phyloP scores from a whole-genome alignment of 2,797 vertebrate genomes.

The Sandelia bainsii region DNA sequence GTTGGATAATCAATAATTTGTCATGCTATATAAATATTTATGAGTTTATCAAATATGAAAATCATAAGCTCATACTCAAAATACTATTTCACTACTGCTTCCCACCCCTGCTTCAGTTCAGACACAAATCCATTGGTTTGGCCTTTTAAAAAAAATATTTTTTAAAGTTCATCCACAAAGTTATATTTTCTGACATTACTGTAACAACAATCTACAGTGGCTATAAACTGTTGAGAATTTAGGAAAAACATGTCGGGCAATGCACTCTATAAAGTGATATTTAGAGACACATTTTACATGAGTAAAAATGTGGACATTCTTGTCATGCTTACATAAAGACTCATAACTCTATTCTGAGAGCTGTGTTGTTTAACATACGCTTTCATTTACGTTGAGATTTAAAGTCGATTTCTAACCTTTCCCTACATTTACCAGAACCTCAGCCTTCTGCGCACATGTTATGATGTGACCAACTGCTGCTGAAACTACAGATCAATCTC shows the following conservation, averaged over 20 bases:
- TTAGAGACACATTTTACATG: not conserved
- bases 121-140: too few species aligned
- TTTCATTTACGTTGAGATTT: slow-evolving; percentile 55
- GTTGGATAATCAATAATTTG: not conserved
- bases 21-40: not conserved
- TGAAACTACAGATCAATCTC: slow-evolving; percentile 39
- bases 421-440: slow-evolving; percentile 45
- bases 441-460: slow-evolving; percentile 9
- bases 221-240: not conserved
- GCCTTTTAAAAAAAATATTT: not conserved
- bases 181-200: not conserved
- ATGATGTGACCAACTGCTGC: slow-evolving; percentile 7
- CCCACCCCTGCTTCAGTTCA: not conserved
- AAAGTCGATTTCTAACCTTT: slow-evolving; percentile 40
- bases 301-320: slow-evolving; percentile 41
- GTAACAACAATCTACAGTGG: not conserved
- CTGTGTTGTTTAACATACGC: slow-evolving; percentile 49
- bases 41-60: not conserved
- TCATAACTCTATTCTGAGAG: slow-evolving; percentile 53
- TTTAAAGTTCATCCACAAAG: not conserved
- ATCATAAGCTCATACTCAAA: not conserved
- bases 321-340: slow-evolving; percentile 35
- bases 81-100: not conserved
- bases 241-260: not conserved
- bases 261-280: not conserved